Conservation (phyloP, 2,113 vertebrate genomes). For the Indicator maculatus region DNA sequence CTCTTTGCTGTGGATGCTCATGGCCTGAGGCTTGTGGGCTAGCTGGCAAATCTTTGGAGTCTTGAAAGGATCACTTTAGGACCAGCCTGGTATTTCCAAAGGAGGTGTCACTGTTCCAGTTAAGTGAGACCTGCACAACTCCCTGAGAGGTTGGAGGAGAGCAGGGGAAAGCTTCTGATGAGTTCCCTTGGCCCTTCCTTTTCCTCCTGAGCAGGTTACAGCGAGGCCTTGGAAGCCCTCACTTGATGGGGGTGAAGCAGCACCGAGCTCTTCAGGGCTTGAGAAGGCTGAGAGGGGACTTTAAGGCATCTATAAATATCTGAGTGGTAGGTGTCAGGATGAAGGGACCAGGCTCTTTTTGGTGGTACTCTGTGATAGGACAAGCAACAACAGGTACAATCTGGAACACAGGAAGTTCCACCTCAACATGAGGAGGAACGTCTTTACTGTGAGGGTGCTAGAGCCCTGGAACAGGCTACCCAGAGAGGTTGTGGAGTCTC, state of each 20-base stretch:
- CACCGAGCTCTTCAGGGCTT: neutral
- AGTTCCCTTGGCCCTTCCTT: neutral
- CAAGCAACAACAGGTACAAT: no score
- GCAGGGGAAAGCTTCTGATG: no score
- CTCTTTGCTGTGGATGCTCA: neutral
- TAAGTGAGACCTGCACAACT: neutral
- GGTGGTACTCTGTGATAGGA: no score
- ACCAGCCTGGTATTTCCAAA: neutral
- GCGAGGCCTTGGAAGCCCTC: fast-evolving
- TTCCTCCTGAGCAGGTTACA: neutral
- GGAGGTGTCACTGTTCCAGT: neutral
- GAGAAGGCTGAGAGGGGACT: no score
- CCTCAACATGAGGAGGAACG: no score
- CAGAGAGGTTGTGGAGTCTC: no score
- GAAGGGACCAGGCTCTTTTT: no score
- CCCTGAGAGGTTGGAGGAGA: neutral
- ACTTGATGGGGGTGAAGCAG: fast-evolving
- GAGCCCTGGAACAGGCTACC: no score
- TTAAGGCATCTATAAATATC: no score
- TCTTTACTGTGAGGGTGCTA: no score
- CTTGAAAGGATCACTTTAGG: neutral
- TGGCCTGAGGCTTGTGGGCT: neutral
- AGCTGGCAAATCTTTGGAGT: neutral
- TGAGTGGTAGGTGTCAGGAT: no score
- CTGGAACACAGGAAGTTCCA: no score